Evolutionary conservation across 2,797 vertebrate genomes (phyloP).

Genomic region (Ptychobarbus kaznakovi): DNA sequence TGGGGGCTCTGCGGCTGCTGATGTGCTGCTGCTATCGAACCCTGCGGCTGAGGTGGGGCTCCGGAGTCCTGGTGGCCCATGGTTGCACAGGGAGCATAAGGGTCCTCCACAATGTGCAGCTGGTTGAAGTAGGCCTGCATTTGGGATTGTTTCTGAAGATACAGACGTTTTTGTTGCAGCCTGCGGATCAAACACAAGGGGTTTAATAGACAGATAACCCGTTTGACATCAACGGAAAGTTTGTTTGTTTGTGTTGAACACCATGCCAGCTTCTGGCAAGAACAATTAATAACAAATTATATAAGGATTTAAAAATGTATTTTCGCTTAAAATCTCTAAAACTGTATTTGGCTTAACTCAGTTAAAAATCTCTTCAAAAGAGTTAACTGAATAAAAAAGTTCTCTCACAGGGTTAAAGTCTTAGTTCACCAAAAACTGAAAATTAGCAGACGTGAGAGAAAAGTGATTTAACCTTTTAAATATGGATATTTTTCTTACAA

Average conservation of each 20-base stretch:
- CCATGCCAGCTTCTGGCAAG: background rate
- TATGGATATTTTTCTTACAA: too few species aligned
- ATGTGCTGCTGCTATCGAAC: constrained; percentile 63
- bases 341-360: background rate
- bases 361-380: background rate
- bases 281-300: background rate
- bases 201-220: constrained; percentile 52
- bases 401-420: background rate
- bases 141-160: constrained; percentile 96
- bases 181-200: constrained; percentile 71
- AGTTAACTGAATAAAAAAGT: background rate
- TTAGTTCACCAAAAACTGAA: too few species aligned
- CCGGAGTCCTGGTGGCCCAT: constrained; percentile 80
- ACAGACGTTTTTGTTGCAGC: constrained; percentile 94
- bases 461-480: too few species aligned
- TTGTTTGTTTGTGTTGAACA: background rate
- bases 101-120: constrained; percentile 96
- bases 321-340: background rate
- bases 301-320: background rate
- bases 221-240: background rate
- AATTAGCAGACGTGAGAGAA: too few species aligned
- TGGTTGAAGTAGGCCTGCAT: constrained; percentile 97
- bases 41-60: constrained; percentile 62
- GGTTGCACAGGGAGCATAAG: constrained; percentile 71
- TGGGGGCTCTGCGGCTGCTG: constrained; percentile 68